Base-by-base conservation (phyloP, 1,140 invertebrate genomes). In the Anadara kagoshimensis region DNA sequence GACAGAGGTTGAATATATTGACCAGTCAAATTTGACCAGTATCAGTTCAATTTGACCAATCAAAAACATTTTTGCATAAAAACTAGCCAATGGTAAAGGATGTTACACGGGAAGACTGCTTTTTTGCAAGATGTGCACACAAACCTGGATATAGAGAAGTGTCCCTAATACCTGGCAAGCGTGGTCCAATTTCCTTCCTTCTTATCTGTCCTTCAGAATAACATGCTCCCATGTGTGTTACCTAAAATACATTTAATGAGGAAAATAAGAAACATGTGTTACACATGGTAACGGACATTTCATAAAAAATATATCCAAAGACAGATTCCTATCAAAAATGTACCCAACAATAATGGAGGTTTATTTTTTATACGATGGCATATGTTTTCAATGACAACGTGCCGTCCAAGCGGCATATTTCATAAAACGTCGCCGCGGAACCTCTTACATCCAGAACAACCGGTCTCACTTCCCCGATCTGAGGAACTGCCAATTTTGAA, bases 191-290 rank as follows among this genome's bases (percentile, higher is more conserved):
- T 8, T 80, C 77, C 41, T 75, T 79, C 20, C 77, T 77, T 54
- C 77, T 78, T 11, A 80, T 76, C 59, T 83, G 78, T 11, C 84
- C 80, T 61, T 87, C 86, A 14, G 79, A 67, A 61, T 79, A 86
- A 65, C 83, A 86, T 14, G 85, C 82, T 24, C 86, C 86, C 69
- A 78, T 76, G 78, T 74, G 83, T 22, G 68, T 67, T 0, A 87
- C 79, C 86, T 87, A 78, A 12, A 61, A 58, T 14, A 20, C 12
- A 10, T 0, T 3, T 36, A 45, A 4, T 16, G 16, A 63, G 24
- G 36, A n/a, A 29, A 29, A 26, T 18, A 29, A 18, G 12, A 43
- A 61, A 43, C 49, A 16, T 18, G 1, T 11, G 10, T 1, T 22
- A 20, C 18, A 8, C 14, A 51, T 49, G n/a, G 5, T n/a, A 49